Base-by-base conservation (phyloP, 1,140 invertebrate species). In the Harpegnathos saltator region DNA sequence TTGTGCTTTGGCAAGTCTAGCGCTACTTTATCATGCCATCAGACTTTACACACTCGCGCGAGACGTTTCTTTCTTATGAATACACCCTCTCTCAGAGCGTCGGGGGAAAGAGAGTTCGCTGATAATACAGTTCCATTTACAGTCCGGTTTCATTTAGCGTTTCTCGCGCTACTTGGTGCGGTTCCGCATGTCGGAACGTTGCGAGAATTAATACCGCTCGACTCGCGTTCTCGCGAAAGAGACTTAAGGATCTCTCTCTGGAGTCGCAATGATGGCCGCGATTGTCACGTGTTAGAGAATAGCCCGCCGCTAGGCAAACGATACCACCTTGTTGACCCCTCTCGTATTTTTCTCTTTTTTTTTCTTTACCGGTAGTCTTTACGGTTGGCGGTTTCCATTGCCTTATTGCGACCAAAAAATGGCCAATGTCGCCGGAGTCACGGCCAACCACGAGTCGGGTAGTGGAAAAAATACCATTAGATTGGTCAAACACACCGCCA, bases 311-410 rank as follows among this genome's bases (percentile, higher is more conserved):
- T 65, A 86, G 65, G 63, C 75, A 80, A 33, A 69, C 65, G 63
- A 87, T 38, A 52, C 33, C 83, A 84, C 58, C n/a, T 85, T 62
- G 59, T 19, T 84, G 84, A 85, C 69, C 29, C 54, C 82, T 89
- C 88, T 89, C 83, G 85, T 82, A 87, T 89, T 89, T 89, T 85
- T 92, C 90, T 92, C 82, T 92, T 89, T 92, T 90, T 92, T 87
- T 93, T 89, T 89, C 80, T 89, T 91, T 90, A 94, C 94, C 96
- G 96, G 96, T 97, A 98, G 97, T 97, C 96, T 97, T 96, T 97
- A 97, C 96, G 97, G 97, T 97, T 98, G 97, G 97, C 97, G 97
- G 95, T 98, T 98, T 96, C 97, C 97, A 95, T 97, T 97, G 96
- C 97, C 97, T 96, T 97, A 98, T 97, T 98, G 97, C 96, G 97